Conservation (phyloP, 2,113 vertebrate species). For the Poecile atricapillus region DNA sequence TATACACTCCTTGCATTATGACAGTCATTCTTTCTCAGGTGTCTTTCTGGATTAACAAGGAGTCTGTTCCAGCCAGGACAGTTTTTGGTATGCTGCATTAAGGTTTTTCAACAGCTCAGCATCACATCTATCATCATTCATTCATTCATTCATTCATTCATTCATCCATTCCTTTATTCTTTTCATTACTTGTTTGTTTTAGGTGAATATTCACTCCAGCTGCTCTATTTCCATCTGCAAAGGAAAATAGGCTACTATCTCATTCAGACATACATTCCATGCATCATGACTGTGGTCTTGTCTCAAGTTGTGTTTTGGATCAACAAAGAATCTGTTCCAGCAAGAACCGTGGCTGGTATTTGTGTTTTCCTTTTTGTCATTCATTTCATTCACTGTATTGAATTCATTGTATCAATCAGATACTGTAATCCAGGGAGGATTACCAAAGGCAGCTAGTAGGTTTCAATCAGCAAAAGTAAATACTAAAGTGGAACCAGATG, state of each 20-base stretch:
- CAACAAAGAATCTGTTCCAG: conserved; percentile 85
- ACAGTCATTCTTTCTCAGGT: conserved; percentile 96
- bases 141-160: not conserved
- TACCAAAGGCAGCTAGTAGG: not conserved
- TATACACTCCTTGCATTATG: conserved; percentile 96
- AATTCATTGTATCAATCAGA: not conserved
- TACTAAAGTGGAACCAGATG: not conserved
- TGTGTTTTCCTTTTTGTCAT: not conserved
- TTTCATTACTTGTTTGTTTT: conserved; percentile 41
- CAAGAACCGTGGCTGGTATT: conserved; percentile 79
- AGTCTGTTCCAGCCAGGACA: conserved; percentile 93
- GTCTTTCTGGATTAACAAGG: conserved; percentile 98
- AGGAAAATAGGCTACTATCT: conserved; percentile 83
- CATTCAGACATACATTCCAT: conserved; percentile 81
- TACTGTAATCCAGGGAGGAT: not conserved
- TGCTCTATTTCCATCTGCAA: conserved; percentile 60
- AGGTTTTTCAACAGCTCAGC: not conserved
- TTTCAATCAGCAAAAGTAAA: not conserved
- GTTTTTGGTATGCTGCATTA: conserved; percentile 86
- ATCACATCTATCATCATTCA: not conserved
- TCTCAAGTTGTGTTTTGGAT: conserved; percentile 86
- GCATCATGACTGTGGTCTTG: conserved; percentile 83
- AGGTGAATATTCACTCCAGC: conserved; percentile 58
- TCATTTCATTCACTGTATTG: not conserved
- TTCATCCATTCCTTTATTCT: not conserved